Percentiles rank a stretch among this genome's conserved stretches.
phyloP scores from a whole-genome alignment of 2,888 invertebrate species.

The Phorcus lineatus region DNA sequence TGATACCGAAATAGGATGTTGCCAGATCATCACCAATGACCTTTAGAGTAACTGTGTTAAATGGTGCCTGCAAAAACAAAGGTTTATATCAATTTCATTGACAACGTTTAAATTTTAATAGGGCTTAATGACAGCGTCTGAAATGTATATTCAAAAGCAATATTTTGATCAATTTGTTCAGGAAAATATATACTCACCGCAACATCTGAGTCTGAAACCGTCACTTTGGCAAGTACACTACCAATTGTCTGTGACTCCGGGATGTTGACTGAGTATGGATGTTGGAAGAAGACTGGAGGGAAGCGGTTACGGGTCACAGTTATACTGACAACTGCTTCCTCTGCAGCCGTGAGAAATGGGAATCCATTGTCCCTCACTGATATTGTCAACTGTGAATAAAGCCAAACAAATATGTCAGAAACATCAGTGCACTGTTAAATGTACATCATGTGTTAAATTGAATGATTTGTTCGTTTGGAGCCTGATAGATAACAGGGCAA shows the following conservation, averaged over 20 bases:
- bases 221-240: slow-evolving; percentile 37
- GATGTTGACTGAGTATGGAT: slow-evolving; percentile 50
- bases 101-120: too few species aligned
- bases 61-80: slow-evolving; percentile 48
- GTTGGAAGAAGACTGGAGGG: slow-evolving; percentile 54
- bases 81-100: too few species aligned
- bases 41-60: slow-evolving; percentile 48
- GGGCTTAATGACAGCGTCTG: too few species aligned
- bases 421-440: too few species aligned
- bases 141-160: too few species aligned
- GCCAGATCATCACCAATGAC: slow-evolving; percentile 58
- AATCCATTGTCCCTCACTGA: slow-evolving; percentile 60
- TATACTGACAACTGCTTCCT: slow-evolving; percentile 51
- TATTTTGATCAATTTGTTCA: too few species aligned
- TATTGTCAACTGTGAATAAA: slow-evolving; percentile 46
- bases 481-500: too few species aligned
- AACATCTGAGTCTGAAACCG: slow-evolving; percentile 32
- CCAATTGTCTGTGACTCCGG: slow-evolving; percentile 45
- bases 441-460: too few species aligned
- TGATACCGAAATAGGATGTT: slow-evolving; percentile 58
- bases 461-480: too few species aligned
- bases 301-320: slow-evolving; percentile 57
- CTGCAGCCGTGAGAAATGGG: slow-evolving; percentile 38
- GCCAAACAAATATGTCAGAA: neutral
- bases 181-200: slow-evolving; percentile 25